Evolutionary conservation across 2,888 invertebrate species (phyloP), one percentile per base, ranked within the genome.

Genomic region (Masnerella sp.): DNA sequence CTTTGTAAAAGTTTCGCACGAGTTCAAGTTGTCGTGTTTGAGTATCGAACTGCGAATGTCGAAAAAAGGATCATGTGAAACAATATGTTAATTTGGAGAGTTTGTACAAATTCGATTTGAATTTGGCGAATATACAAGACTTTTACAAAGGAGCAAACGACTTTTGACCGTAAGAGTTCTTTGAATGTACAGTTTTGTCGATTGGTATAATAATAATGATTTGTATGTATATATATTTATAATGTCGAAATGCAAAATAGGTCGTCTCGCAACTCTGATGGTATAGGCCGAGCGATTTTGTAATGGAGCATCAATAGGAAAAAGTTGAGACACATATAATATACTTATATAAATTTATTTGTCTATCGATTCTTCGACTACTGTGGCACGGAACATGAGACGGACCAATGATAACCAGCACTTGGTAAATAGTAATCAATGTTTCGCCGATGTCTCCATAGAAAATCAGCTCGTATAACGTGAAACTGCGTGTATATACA

Each of bases 401-500:
- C 74, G 74, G 67, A 71, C 69, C 67, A 71, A 75, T 74, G 68
- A 68, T 74, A 68, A 74, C 45, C 68, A 68, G 68, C 62, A 47
- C 56, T 56, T 73, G 20, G 61, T 56, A 34, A 74, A 68, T 64
- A 58, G 68, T 74, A 65, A 67, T 70, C 65, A 65, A 71, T 61
- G 22, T 64, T 61, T 62, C 47, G 40, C 30, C 25, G 73, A 64
- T 72, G 75, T 70, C 58, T 51, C 64, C 59, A 62, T 58, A 43
- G 36, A 70, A 73, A 73, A 75, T 67, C 67, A 11, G 30, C 67
- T 65, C 76, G 77, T 78, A 75, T 75, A 67, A 74, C 78, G 74
- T 78, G 75, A 79, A 76, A 78, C 47, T 78, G 61, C 74, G 62
- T 75, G 56, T 76, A 79, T 77, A 77, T 75, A 79, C 76, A 79